Base-by-base conservation (phyloP, 2,113 vertebrate genomes). In the Cichladusa arquata region DNA sequence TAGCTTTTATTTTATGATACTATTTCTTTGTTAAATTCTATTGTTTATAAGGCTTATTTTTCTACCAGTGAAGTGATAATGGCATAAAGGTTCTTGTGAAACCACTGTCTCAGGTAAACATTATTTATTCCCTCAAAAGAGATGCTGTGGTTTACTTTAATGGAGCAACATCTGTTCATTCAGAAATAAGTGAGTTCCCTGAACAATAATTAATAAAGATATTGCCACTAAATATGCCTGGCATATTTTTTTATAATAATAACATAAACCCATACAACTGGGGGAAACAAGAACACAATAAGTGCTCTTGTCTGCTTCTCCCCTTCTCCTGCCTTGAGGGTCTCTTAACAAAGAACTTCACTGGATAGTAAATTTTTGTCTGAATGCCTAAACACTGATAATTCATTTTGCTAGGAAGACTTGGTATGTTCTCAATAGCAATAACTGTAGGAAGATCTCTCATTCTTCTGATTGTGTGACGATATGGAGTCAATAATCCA, bases 131-230 rank as follows among this genome's bases (percentile, higher is more conserved):
- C 69, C 84, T 91, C 62, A 78, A 87, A 97, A 97, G 86, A 92
- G 73, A 70, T 53, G 58, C 25, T 84, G 53, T 87, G 70, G 72
- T 93, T 97, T 96, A 90, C 70, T 94, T 97, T 97, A 97, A 97
- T 91, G 70, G 74, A 94, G 44, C 33, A 97, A 93, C 97, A 97
- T 95, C 97, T 98, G 95, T 93, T 98, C 94, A 90, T 95, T 95
- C 86, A 95, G 73, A 95, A 94, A 83, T 83, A 95, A 97, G 95
- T 94, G n/a, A 96, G 56, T 76, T 97, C 95, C 95, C 95, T 86
- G 58, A 95, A 95, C 89, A 78, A 91, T 72, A 97, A 93, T 96
- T 98, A 97, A 97, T 98, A 96, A 95, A 96, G 94, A 97, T 97
- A 91, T 93, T 94, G 82, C 82, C 92, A 90, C 81, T 95, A 95